Conservation (phyloP, 2,888 invertebrate species). For the Graphium colonna region DNA sequence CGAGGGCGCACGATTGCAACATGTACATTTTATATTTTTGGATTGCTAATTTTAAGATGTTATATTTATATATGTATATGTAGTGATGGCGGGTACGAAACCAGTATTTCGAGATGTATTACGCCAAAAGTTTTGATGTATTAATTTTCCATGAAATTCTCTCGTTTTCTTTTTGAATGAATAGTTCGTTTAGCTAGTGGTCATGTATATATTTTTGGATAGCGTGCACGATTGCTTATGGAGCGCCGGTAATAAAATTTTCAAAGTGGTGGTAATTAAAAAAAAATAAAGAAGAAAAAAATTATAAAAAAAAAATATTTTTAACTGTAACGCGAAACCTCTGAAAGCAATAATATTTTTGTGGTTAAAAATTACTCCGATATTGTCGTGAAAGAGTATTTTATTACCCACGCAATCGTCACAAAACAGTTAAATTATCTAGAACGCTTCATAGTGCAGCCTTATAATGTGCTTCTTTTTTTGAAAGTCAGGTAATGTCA, state of each 20-base stretch:
- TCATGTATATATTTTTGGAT: slow-evolving; percentile 76
- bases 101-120: slow-evolving; percentile 77
- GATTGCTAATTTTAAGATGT: slow-evolving; percentile 80
- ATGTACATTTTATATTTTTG: slow-evolving; percentile 80
- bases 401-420: slow-evolving; percentile 69
- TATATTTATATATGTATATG: slow-evolving; percentile 80
- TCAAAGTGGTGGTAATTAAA: slow-evolving; percentile 35
- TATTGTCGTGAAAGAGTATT: slow-evolving; percentile 61
- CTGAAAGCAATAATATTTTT: slow-evolving; percentile 77
- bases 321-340: slow-evolving; percentile 66
- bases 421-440: slow-evolving; percentile 48
- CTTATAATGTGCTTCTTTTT: slow-evolving; percentile 49
- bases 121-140: slow-evolving; percentile 79
- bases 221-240: slow-evolving; percentile 74
- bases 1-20: slow-evolving; percentile 73
- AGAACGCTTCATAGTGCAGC: slow-evolving; percentile 63
- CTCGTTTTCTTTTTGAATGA: slow-evolving; percentile 55
- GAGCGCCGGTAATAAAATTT: slow-evolving; percentile 52
- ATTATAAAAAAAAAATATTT: slow-evolving; percentile 54
- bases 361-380: slow-evolving; percentile 58
- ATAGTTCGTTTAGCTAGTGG: slow-evolving; percentile 77
- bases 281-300: slow-evolving; percentile 35
- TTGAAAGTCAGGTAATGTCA: no score
- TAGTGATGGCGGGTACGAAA: slow-evolving; percentile 74
- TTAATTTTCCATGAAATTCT: slow-evolving; percentile 73